These are phyloP conservation scores for Cosmia pyralina DNA, from an alignment of 2,888 invertebrate species.

Conservation along the genomic window DNA sequence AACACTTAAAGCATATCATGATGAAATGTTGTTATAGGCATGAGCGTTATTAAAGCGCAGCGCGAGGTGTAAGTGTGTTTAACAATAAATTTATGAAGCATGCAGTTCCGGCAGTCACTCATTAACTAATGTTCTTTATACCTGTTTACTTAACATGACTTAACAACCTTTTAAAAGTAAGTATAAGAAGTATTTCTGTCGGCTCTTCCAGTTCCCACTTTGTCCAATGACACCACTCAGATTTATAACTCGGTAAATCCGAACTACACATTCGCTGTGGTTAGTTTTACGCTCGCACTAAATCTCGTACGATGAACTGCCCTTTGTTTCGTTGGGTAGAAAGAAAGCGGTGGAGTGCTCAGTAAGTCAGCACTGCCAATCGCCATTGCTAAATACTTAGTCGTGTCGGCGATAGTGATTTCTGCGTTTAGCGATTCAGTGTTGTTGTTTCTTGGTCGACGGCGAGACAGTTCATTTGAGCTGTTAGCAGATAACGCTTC, in stretches of 20 bases:
- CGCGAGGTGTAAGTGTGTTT: slow-evolving; percentile 58
- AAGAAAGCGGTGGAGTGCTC: slow-evolving; percentile 62
- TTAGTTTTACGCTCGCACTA: slow-evolving; percentile 69
- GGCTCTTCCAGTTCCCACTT: slow-evolving; percentile 55
- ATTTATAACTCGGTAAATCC: slow-evolving; percentile 70
- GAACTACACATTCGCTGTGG: slow-evolving; percentile 65
- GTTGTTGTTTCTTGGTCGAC: slow-evolving; percentile 71
- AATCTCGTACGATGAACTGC: slow-evolving; percentile 71
- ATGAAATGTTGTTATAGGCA: slow-evolving; percentile 43
- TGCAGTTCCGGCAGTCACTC: slow-evolving; percentile 60
- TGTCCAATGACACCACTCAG: slow-evolving; percentile 59
- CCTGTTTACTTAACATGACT: slow-evolving; percentile 40
- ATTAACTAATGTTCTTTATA: slow-evolving; percentile 57
- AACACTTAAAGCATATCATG: slow-evolving; percentile 20
- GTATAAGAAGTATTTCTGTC: slow-evolving; percentile 19
- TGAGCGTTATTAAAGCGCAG: slow-evolving; percentile 44
- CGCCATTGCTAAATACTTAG: slow-evolving; percentile 62
- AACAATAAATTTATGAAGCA: slow-evolving; percentile 65
- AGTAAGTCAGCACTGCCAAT: slow-evolving; percentile 40
- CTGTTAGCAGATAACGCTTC: slow-evolving; percentile 84
- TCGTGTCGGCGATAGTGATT: slow-evolving; percentile 63
- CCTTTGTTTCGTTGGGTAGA: slow-evolving; percentile 68
- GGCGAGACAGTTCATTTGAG: slow-evolving; percentile 85
- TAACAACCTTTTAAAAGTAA: slow-evolving; percentile 34
- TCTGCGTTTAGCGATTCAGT: slow-evolving; percentile 69